These are phyloP conservation scores for Poeciliopsis turrubarensis DNA, from an alignment of 2,113 vertebrate species.

Conservation along the genomic window DNA sequence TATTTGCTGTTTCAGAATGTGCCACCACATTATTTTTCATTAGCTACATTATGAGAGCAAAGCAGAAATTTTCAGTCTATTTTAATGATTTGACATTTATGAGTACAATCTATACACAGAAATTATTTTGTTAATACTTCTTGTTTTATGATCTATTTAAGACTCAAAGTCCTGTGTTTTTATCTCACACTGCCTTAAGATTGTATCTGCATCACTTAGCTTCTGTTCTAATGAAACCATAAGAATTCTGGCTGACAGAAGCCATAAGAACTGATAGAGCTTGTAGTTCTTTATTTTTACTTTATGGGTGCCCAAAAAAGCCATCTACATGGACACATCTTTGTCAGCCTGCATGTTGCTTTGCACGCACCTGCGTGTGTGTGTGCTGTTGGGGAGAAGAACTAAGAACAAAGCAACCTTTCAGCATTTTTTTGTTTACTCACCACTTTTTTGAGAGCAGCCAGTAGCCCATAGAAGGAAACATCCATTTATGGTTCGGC, in stretches of 20 bases:
- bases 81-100: not conserved
- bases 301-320: slow-evolving; percentile 30
- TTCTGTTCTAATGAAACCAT: slow-evolving; percentile 5
- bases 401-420: slow-evolving; percentile 49
- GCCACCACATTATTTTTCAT: not conserved
- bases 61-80: not conserved
- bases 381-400: not conserved
- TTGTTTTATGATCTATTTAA: not conserved
- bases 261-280: slow-evolving; percentile 19
- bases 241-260: slow-evolving; percentile 5
- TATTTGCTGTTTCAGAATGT: no score
- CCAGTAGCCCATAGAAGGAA: slow-evolving; percentile 28
- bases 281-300: slow-evolving; percentile 24
- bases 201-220: slow-evolving; percentile 20
- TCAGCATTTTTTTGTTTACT: slow-evolving; percentile 59
- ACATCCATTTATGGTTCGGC: slow-evolving; percentile 51
- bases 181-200: not conserved
- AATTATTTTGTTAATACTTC: not conserved
- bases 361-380: not conserved
- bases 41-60: not conserved
- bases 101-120: not conserved
- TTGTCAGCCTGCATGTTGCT: not conserved
- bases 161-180: not conserved
- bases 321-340: slow-evolving; percentile 15
- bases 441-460: slow-evolving; percentile 41